These are phyloP conservation scores for Euura lappo DNA, from an alignment of 1,140 invertebrate species.

Conservation along the genomic window DNA sequence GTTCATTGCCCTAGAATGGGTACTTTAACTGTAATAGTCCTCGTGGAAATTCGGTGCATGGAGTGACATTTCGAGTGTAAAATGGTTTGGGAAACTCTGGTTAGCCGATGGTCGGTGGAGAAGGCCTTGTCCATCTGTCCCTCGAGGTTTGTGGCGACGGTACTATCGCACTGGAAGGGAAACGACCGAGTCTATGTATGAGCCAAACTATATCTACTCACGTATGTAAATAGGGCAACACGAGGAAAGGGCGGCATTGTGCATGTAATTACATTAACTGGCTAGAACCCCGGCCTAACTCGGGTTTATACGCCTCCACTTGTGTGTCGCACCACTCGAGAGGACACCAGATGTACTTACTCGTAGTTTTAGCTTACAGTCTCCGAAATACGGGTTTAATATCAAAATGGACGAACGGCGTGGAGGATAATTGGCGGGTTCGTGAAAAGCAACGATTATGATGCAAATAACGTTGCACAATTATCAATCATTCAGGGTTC, in stretches of 20 bases:
- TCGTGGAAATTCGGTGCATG: background rate
- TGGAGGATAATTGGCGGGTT: too few species aligned
- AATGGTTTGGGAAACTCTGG: background rate
- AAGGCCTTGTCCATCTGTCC: slow-evolving; percentile 25
- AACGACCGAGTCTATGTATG: background rate
- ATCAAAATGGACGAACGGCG: too few species aligned
- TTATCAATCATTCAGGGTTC: background rate
- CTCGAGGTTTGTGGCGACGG: slow-evolving; percentile 12
- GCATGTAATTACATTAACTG: slow-evolving; percentile 54
- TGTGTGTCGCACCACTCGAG: too few species aligned
- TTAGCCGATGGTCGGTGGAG: background rate
- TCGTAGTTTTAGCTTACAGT: too few species aligned
- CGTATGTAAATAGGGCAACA: slow-evolving; percentile 31
- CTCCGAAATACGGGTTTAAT: too few species aligned
- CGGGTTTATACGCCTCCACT: background rate
- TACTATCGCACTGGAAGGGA: background rate
- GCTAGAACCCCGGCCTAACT: slow-evolving; percentile 1
- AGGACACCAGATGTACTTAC: too few species aligned
- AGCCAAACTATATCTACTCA: background rate
- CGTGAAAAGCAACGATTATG: too few species aligned
- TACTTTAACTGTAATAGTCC: background rate
- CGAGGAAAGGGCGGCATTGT: slow-evolving; percentile 44
- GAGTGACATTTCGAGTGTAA: slow-evolving; percentile 8
- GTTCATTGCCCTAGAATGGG: background rate
- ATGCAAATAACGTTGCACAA: background rate